Evolutionary conservation across 2,113 vertebrate genomes (phyloP).

Genomic region (Caranx melampygus): DNA sequence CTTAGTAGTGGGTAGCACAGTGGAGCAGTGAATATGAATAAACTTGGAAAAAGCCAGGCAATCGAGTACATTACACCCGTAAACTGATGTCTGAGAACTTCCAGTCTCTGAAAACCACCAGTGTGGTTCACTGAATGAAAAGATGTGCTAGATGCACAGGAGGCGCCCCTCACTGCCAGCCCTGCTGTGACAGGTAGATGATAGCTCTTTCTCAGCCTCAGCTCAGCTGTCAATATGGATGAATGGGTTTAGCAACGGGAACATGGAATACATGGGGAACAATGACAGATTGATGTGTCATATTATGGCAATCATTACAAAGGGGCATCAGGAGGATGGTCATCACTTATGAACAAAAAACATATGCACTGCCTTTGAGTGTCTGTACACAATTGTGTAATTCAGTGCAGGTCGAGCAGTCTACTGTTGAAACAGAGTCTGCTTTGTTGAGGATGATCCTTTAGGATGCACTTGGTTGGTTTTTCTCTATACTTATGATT

Average conservation of each 20-base stretch:
- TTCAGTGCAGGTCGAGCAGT: background rate
- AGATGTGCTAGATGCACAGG: conserved; percentile 33
- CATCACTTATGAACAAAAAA: conserved; percentile 1
- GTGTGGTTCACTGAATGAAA: conserved; percentile 34
- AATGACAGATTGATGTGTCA: conserved; percentile 45
- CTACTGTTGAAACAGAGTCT: background rate
- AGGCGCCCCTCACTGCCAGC: conserved; percentile 49
- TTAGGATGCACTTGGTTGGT: no score
- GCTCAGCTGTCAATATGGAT: conserved; percentile 66
- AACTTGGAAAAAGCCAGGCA: background rate
- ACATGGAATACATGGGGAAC: conserved; percentile 1
- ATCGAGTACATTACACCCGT: conserved; percentile 14
- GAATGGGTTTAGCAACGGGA: conserved; percentile 36
- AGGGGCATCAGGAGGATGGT: conserved; percentile 3
- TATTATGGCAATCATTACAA: conserved; percentile 24
- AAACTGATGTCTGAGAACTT: conserved; percentile 23
- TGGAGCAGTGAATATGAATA: background rate
- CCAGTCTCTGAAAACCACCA: conserved; percentile 33
- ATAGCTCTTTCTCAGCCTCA: conserved; percentile 51
- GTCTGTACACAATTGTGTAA: background rate
- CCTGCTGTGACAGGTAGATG: conserved; percentile 68
- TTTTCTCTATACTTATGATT: background rate
- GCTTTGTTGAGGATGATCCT: background rate
- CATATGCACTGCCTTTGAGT: background rate
- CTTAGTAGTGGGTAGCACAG: background rate